Conservation (phyloP, 2,113 vertebrate genomes). For the Coregonus clupeaformis region DNA sequence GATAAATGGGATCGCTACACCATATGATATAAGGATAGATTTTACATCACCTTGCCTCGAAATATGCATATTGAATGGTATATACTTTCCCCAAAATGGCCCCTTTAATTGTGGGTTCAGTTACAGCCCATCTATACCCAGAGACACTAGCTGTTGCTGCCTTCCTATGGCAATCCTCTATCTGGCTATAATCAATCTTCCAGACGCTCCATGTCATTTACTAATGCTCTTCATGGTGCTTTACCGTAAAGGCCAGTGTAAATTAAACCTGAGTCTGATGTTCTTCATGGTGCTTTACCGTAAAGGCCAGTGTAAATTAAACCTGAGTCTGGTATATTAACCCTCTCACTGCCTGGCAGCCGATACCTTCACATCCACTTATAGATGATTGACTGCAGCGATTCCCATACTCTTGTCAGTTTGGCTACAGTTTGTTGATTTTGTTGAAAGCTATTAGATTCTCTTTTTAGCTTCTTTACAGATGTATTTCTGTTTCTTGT, state of each 20-base stretch:
- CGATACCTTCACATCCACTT: neutral
- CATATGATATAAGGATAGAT: no score
- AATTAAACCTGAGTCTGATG: neutral
- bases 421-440: no score
- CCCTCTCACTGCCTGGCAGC: neutral
- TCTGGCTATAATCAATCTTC: neutral
- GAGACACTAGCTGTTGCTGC: no score
- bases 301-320: neutral
- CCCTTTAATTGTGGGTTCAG: conserved; percentile 35
- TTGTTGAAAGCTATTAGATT: no score
- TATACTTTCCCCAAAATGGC: conserved; percentile 25
- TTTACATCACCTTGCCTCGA: no score
- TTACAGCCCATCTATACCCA: no score
- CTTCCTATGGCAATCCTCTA: neutral
- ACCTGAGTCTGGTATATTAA: neutral
- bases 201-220: neutral
- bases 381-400: neutral
- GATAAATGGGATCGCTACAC: no score
- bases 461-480: no score
- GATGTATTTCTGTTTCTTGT: no score
- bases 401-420: neutral
- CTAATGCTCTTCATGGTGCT: neutral
- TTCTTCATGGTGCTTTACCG: neutral
- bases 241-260: neutral
- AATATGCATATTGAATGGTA: conserved; percentile 35